phyloP scores from a whole-genome alignment of 2,888 invertebrate species.

The Apantesis nais region DNA sequence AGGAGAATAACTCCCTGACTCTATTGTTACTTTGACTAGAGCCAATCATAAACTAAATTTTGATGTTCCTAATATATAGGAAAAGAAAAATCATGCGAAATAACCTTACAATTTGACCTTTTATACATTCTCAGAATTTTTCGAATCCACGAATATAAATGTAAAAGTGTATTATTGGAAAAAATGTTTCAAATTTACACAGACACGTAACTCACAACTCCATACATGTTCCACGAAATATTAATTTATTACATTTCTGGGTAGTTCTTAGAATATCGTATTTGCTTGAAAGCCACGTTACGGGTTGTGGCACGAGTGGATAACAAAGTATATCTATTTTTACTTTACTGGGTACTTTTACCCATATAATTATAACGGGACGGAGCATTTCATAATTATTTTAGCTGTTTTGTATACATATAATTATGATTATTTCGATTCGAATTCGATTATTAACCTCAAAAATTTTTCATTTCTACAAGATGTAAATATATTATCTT shows the following conservation, averaged over 20 bases:
- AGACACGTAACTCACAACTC: background rate
- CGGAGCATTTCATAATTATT: background rate
- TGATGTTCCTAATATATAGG: background rate
- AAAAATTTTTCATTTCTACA: no score
- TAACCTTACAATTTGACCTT: background rate
- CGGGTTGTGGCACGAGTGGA: background rate
- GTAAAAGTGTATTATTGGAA: background rate
- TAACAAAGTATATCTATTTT: background rate
- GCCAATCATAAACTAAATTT: background rate
- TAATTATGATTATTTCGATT: background rate
- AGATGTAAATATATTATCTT: no score
- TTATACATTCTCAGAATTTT: background rate
- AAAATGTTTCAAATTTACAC: background rate
- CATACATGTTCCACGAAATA: background rate
- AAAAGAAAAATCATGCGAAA: background rate
- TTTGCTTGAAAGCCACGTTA: background rate
- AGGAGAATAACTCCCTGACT: background rate
- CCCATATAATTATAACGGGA: background rate
- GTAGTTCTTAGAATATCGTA: background rate
- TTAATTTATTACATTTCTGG: background rate
- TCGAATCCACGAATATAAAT: background rate
- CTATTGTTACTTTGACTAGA: background rate
- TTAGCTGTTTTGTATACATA: background rate
- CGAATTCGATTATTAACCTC: no score
- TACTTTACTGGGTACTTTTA: no score